These are phyloP conservation scores for Cactoblastis cactorum DNA, from an alignment of 2,888 invertebrate species.

Conservation along the genomic window DNA sequence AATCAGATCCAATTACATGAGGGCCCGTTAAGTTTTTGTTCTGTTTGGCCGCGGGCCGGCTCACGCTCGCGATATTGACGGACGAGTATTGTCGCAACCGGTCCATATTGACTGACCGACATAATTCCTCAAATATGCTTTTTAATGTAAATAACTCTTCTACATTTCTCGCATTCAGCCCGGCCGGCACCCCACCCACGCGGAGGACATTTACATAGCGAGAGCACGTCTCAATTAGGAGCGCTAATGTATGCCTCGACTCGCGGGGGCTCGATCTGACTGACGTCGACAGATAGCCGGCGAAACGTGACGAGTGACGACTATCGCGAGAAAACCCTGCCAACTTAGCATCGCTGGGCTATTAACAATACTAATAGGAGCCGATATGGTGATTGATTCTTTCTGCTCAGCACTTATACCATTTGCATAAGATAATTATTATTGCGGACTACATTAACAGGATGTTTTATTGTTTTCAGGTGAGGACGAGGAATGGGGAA, in stretches of 20 bases:
- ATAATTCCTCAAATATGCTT: conserved; percentile 34
- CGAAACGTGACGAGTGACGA: conserved; percentile 76
- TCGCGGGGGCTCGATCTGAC: conserved; percentile 63
- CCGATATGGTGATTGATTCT: conserved; percentile 48
- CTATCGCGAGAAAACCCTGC: conserved; percentile 63
- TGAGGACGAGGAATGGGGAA: conserved; percentile 84
- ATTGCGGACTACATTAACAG: conserved; percentile 21
- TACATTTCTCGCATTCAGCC: conserved; percentile 55
- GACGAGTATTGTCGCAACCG: conserved; percentile 50
- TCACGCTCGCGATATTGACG: conserved; percentile 64
- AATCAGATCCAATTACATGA: conserved; percentile 79
- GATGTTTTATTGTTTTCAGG: conserved; percentile 68
- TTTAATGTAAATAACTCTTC: conserved; percentile 32
- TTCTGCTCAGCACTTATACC: conserved; percentile 38
- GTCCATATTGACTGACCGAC: conserved; percentile 42
- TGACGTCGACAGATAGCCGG: conserved; percentile 69
- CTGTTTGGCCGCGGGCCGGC: conserved; percentile 66
- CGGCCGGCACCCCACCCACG: conserved; percentile 67
- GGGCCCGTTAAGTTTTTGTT: conserved; percentile 75
- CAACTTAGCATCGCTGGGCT: conserved; percentile 58
- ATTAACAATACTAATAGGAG: conserved; percentile 72
- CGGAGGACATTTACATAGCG: conserved; percentile 74
- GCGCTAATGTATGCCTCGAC: conserved; percentile 80
- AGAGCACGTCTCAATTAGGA: conserved; percentile 79
- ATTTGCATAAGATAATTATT: conserved; percentile 30